Evolutionary conservation across 2,888 invertebrate genomes (phyloP).

Genomic region (Eilema sororculum): DNA sequence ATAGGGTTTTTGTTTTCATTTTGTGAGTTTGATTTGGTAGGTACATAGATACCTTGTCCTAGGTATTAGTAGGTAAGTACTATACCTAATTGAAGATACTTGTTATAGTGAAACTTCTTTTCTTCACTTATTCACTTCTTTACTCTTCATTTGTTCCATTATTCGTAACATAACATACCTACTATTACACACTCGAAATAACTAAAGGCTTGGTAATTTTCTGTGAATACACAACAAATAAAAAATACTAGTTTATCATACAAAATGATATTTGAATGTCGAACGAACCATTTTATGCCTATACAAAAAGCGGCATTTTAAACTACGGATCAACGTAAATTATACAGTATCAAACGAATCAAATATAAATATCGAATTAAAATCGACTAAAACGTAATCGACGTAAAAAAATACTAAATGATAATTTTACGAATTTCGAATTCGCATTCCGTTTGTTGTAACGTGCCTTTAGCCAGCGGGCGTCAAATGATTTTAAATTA

Average conservation of each 20-base stretch:
- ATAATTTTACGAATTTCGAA: conserved; percentile 53
- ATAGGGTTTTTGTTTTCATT: too few relatives aligned
- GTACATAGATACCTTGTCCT: too few relatives aligned
- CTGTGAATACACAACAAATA: neutral
- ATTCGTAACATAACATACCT: too few relatives aligned
- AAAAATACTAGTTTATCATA: conserved; percentile 16
- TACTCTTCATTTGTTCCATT: too few relatives aligned
- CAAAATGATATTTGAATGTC: conserved; percentile 15
- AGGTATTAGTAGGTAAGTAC: too few relatives aligned
- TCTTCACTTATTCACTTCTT: too few relatives aligned
- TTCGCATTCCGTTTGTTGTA: conserved; percentile 68
- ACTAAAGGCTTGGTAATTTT: neutral
- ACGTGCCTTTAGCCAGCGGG: conserved; percentile 55
- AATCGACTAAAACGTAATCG: conserved; percentile 27
- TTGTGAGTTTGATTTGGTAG: too few relatives aligned
- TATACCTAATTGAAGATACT: too few relatives aligned
- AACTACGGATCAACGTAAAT: conserved; percentile 20
- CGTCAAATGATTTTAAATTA: conserved; percentile 68
- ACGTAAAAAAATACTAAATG: conserved; percentile 24
- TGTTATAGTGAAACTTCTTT: too few relatives aligned
- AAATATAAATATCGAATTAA: conserved; percentile 22
- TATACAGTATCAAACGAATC: conserved; percentile 25
- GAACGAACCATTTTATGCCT: conserved; percentile 12
- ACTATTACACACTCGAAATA: neutral
- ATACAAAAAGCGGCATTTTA: conserved; percentile 18